Percentiles rank a stretch among this genome's conserved stretches.
These are phyloP conservation scores for Florisuga fusca DNA, from an alignment of 2,797 vertebrate genomes.

Conservation along the genomic window DNA sequence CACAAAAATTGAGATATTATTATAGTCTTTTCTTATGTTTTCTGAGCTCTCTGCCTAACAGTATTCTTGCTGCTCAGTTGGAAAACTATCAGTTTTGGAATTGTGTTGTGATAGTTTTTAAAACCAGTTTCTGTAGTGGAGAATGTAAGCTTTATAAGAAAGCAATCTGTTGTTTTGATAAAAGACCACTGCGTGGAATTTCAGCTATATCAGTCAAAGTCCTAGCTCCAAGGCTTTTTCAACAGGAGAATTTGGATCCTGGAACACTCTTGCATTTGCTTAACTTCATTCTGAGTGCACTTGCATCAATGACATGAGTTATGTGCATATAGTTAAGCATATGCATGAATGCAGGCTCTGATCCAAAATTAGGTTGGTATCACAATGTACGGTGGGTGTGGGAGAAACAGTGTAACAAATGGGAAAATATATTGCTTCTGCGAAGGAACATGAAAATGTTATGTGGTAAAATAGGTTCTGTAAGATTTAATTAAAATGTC, in stretches of 20 bases:
- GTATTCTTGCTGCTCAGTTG: constrained; percentile 11
- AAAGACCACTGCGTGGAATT: constrained; percentile 63
- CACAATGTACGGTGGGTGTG: constrained; percentile 62
- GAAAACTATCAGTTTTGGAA: constrained; percentile 55
- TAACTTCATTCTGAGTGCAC: constrained; percentile 38
- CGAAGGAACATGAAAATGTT: constrained; percentile 53
- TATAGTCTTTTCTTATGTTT: neutral
- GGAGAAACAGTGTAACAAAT: constrained; percentile 58
- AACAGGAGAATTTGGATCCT: constrained; percentile 47
- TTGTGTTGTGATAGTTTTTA: constrained; percentile 62
- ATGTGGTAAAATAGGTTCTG: constrained; percentile 52
- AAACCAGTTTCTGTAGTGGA: constrained; percentile 49
- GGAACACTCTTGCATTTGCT: constrained; percentile 29
- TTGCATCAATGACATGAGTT: constrained; percentile 56
- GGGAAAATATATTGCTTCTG: constrained; percentile 60
- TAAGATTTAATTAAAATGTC: constrained; percentile 65
- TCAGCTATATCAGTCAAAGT: constrained; percentile 57
- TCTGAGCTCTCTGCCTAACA: neutral
- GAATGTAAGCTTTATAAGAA: constrained; percentile 62
- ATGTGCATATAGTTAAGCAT: constrained; percentile 60
- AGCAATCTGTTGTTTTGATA: constrained; percentile 68
- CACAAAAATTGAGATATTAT: constrained; percentile 10
- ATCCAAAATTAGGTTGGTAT: constrained; percentile 69
- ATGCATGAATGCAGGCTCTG: constrained; percentile 63
- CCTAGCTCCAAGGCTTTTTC: constrained; percentile 56